Conservation (phyloP, 2,113 vertebrate genomes). For the Clinocottus analis region DNA sequence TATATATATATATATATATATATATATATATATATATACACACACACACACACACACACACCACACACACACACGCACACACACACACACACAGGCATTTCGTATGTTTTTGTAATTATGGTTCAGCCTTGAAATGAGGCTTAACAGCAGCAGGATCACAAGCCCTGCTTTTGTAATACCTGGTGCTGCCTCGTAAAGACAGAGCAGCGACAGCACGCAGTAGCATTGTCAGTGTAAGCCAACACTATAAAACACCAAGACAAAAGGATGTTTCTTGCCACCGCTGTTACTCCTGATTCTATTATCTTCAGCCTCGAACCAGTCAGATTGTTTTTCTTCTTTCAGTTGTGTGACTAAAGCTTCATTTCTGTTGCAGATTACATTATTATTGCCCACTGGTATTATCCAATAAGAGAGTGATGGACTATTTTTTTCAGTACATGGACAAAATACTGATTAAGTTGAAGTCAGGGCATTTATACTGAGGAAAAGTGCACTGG, state of each 20-base stretch:
- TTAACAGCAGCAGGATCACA: constrained; percentile 41
- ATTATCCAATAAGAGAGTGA: constrained; percentile 66
- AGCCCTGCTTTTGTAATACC: constrained; percentile 53
- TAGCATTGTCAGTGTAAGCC: constrained; percentile 47
- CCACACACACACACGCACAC: too few relatives aligned
- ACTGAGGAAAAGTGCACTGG: constrained; percentile 29
- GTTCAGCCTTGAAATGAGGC: constrained; percentile 51
- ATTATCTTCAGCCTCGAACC: constrained; percentile 47
- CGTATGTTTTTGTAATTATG: constrained; percentile 34
- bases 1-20: too few relatives aligned
- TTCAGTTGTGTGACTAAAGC: constrained; percentile 49
- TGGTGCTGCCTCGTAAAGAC: constrained; percentile 50
- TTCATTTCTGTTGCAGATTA: constrained; percentile 61
- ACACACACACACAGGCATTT: constrained; percentile 28
- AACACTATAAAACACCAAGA: constrained; percentile 48
- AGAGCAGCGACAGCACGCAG: constrained; percentile 26
- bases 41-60: too few relatives aligned
- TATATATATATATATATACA: background rate
- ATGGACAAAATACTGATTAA: constrained; percentile 43
- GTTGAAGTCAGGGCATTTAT: constrained; percentile 30
- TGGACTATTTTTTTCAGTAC: constrained; percentile 56
- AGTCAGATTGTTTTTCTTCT: constrained; percentile 37
- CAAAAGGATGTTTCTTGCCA: constrained; percentile 49
- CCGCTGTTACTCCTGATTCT: constrained; percentile 41
- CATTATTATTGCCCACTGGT: constrained; percentile 63